Percentiles rank a stretch among this genome's conserved stretches.
Evolutionary conservation across 92 coral and sea anemone species (phyloP).

Genomic region (Paragorgia papillata): DNA sequence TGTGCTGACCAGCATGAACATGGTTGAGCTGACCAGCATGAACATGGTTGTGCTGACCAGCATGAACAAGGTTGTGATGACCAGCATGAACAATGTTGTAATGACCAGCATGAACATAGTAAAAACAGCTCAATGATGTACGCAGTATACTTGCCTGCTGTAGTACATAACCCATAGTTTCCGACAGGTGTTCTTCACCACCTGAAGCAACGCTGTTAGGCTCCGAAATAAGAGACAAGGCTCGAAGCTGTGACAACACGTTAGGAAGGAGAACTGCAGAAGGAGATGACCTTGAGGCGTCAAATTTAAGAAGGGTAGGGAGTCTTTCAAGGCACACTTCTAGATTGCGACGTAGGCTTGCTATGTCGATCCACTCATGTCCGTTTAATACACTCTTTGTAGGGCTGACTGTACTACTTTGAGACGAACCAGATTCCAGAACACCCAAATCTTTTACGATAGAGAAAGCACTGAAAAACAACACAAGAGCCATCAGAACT

Average conservation of each 20-base stretch:
- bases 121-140: too few relatives aligned
- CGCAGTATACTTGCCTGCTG: constrained; percentile 66
- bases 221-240: constrained; percentile 85
- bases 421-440: constrained; percentile 53
- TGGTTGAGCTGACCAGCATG: too few relatives aligned
- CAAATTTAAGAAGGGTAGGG: constrained; percentile 83
- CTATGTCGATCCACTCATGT: constrained; percentile 53
- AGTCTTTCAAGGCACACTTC: constrained; percentile 87
- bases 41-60: too few relatives aligned
- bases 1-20: too few relatives aligned
- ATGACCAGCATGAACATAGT: too few relatives aligned
- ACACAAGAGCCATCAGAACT: neutral
- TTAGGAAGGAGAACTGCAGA: constrained; percentile 71
- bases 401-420: constrained; percentile 32
- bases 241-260: constrained; percentile 91
- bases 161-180: constrained; percentile 81
- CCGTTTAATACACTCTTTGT: constrained; percentile 11
- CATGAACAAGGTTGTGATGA: too few relatives aligned
- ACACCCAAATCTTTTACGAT: constrained; percentile 69
- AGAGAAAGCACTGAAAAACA: constrained; percentile 64
- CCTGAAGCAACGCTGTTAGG: constrained; percentile 63
- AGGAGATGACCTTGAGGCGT: constrained; percentile 54
- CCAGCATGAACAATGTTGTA: too few relatives aligned
- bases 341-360: constrained; percentile 77
- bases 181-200: constrained; percentile 68